These are phyloP conservation scores for Malacoctenus gilli DNA, from an alignment of 2,797 vertebrate species.

Conservation along the genomic window DNA sequence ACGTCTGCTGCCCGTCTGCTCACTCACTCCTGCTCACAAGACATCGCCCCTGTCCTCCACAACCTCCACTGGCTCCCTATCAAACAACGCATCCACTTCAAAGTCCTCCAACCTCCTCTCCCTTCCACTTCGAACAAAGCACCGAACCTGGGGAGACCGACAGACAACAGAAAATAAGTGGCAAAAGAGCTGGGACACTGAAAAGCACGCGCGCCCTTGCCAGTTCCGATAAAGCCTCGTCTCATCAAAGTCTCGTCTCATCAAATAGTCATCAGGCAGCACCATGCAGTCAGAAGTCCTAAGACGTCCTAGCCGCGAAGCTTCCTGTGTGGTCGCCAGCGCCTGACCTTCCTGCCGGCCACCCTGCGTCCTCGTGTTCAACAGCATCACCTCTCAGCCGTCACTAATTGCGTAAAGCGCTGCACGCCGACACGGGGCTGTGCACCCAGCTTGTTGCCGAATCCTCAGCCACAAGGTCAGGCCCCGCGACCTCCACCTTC, in stretches of 20 bases:
- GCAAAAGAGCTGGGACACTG: conserved; percentile 49
- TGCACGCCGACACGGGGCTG: conserved; percentile 4
- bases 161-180: conserved; percentile 27
- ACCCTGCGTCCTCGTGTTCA: conserved; percentile 36
- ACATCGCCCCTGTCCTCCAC: too few species aligned
- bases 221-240: conserved; percentile 59
- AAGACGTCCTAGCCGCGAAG: background rate
- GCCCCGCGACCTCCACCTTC: background rate
- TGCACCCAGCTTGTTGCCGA: conserved; percentile 25
- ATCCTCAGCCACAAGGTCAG: conserved; percentile 18
- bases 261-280: conserved; percentile 55
- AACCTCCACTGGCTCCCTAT: too few species aligned
- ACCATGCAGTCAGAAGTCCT: conserved; percentile 20
- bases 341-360: conserved; percentile 47
- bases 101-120: too few species aligned
- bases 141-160: too few species aligned
- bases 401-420: conserved; percentile 50
- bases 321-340: conserved; percentile 4
- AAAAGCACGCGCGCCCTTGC: conserved; percentile 70
- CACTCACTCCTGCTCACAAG: too few species aligned
- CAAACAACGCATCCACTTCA: too few species aligned
- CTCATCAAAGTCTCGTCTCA: conserved; percentile 57
- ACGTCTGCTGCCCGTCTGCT: too few species aligned
- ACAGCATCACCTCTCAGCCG: conserved; percentile 39
- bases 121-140: too few species aligned